These are phyloP conservation scores for Dendrolimus houi DNA, from an alignment of 2,888 invertebrate species.

Conservation along the genomic window DNA sequence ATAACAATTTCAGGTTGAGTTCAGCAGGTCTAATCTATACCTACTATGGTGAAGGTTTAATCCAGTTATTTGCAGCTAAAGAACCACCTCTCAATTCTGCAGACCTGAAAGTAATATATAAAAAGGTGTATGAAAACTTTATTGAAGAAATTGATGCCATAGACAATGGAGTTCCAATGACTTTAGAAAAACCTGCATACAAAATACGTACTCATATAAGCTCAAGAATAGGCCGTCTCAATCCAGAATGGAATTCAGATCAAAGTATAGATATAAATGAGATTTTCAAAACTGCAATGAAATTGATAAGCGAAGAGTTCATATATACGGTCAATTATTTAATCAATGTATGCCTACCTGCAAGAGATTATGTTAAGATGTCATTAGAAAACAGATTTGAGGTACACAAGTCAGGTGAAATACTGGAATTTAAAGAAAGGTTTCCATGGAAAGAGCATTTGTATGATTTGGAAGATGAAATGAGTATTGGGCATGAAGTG, in stretches of 20 bases:
- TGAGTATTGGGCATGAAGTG: conserved; percentile 77
- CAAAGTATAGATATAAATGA: conserved; percentile 71
- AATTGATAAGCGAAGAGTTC: conserved; percentile 88
- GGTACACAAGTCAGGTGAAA: conserved; percentile 86
- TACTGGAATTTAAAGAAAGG: conserved; percentile 82
- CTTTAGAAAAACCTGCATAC: conserved; percentile 83
- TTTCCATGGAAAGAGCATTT: conserved; percentile 97
- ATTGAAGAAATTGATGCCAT: conserved; percentile 97
- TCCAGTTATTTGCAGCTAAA: conserved; percentile 74
- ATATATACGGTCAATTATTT: conserved; percentile 78
- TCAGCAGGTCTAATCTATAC: conserved; percentile 96
- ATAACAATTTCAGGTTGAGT: conserved; percentile 81
- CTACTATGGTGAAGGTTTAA: conserved; percentile 90
- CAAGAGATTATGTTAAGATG: conserved; percentile 83
- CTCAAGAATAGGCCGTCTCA: conserved; percentile 84
- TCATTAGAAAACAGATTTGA: conserved; percentile 81
- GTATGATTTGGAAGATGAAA: conserved; percentile 85
- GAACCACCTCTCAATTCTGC: conserved; percentile 51
- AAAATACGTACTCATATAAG: conserved; percentile 87
- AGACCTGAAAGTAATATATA: conserved; percentile 76
- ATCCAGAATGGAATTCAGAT: conserved; percentile 88
- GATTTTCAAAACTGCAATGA: conserved; percentile 86
- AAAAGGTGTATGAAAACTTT: conserved; percentile 88
- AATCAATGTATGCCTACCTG: conserved; percentile 90
- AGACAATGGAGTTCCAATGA: conserved; percentile 96